These are phyloP conservation scores for Tachina grossa DNA, from an alignment of 2,888 invertebrate genomes.

Conservation along the genomic window DNA sequence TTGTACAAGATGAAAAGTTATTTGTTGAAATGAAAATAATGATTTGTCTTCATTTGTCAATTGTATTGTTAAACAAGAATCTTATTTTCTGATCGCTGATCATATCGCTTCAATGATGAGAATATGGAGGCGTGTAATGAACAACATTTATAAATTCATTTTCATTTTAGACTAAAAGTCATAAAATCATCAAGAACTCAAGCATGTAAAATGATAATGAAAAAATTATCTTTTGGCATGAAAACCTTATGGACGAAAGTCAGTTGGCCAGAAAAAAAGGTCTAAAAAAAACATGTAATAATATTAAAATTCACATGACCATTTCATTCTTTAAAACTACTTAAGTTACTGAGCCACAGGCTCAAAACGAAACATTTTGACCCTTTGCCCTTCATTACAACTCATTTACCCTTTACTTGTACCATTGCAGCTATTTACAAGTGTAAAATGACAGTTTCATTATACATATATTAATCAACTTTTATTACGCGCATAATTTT, in stretches of 20 bases:
- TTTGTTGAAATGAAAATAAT: conserved; percentile 65
- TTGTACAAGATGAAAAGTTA: conserved; percentile 50
- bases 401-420: not conserved
- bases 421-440: conserved; percentile 49
- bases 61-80: conserved; percentile 70
- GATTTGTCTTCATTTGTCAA: conserved; percentile 72
- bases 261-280: conserved; percentile 33
- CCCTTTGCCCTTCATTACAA: conserved; percentile 47
- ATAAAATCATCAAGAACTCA: conserved; percentile 63
- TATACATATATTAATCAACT: conserved; percentile 60
- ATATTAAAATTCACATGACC: conserved; percentile 55
- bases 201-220: conserved; percentile 69
- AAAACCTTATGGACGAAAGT: conserved; percentile 15
- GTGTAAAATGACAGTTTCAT: conserved; percentile 68
- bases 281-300: conserved; percentile 20
- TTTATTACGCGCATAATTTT: conserved; percentile 12
- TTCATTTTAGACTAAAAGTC: conserved; percentile 45
- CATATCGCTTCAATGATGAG: conserved; percentile 29
- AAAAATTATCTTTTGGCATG: conserved; percentile 63
- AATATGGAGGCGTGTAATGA: conserved; percentile 64
- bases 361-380: conserved; percentile 58
- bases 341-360: conserved; percentile 1
- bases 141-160: conserved; percentile 45
- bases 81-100: conserved; percentile 55
- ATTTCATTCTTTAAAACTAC: too few species aligned